Conservation (phyloP, 1,140 invertebrate species). For the Drosophila ananassae region DNA sequence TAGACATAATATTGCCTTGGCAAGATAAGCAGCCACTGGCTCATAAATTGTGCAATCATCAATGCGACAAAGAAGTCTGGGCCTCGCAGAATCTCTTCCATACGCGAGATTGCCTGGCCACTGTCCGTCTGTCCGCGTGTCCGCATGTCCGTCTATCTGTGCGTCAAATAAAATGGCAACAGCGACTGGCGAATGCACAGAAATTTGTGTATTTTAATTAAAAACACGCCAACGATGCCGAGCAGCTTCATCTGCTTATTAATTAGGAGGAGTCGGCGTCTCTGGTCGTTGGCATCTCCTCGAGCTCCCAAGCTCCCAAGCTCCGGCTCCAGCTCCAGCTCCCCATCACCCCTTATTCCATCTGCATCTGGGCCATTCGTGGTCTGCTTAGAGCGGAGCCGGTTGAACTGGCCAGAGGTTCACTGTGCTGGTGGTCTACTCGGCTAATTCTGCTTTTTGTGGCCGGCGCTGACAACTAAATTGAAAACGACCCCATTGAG, state of each 20-base stretch:
- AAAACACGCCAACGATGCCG: conserved; percentile 63
- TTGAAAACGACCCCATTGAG: conserved; percentile 59
- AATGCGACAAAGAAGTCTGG: conserved; percentile 52
- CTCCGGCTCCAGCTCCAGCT: conserved; percentile 2
- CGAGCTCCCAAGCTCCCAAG: not conserved
- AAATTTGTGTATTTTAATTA: conserved; percentile 83
- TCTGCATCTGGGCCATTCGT: conserved; percentile 18
- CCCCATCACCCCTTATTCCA: not conserved
- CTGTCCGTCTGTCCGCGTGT: conserved; percentile 5
- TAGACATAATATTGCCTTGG: conserved; percentile 5
- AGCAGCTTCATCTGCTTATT: conserved; percentile 78
- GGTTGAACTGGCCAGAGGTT: conserved; percentile 56
- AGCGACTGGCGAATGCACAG: conserved; percentile 60
- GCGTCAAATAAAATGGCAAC: conserved; percentile 66
- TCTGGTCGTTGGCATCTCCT: conserved; percentile 28
- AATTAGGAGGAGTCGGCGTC: conserved; percentile 54
- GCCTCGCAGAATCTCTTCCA: conserved; percentile 26
- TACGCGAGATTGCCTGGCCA: conserved; percentile 40
- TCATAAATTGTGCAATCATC: conserved; percentile 59
- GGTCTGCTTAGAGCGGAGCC: conserved; percentile 51
- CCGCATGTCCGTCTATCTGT: conserved; percentile 11
- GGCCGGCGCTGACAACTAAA: conserved; percentile 66
- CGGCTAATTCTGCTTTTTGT: conserved; percentile 48
- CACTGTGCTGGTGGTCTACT: conserved; percentile 68
- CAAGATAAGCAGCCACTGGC: conserved; percentile 50